Evolutionary conservation across 2,797 vertebrate genomes (phyloP).

Genomic region (Karalla daura): DNA sequence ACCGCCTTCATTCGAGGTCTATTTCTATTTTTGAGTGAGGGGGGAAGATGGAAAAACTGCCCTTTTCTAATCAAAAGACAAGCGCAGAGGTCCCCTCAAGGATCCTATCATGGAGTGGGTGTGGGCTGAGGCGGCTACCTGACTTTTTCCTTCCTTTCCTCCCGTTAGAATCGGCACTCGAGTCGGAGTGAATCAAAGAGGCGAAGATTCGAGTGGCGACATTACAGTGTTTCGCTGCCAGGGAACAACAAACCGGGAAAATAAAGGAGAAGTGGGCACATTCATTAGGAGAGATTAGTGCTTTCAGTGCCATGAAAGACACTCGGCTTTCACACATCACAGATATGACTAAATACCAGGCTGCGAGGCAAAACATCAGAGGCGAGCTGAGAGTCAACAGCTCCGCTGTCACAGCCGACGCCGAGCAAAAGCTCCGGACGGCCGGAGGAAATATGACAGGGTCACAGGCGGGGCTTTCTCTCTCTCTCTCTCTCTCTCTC

Average conservation of each 20-base stretch:
- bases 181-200: slow-evolving; percentile 13
- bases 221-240: slow-evolving; percentile 8
- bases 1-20: slow-evolving; percentile 13
- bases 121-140: background rate
- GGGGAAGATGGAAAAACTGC: background rate
- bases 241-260: slow-evolving; percentile 12
- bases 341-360: background rate
- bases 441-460: slow-evolving; percentile 49
- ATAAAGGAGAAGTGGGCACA: slow-evolving; percentile 1
- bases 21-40: slow-evolving; percentile 23
- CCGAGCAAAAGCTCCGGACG: slow-evolving; percentile 55
- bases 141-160: slow-evolving; percentile 34
- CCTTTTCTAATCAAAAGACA: slow-evolving; percentile 30
- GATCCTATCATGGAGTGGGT: slow-evolving; percentile 12
- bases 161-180: slow-evolving; percentile 14
- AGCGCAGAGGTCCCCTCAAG: slow-evolving; percentile 13
- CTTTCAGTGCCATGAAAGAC: background rate
- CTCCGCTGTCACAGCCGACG: background rate
- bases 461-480: slow-evolving; percentile 26
- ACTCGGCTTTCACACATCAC: background rate
- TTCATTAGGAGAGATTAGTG: slow-evolving; percentile 17
- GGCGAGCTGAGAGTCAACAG: background rate
- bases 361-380: background rate
- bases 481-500: no score
- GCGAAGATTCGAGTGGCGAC: background rate